A percentile compares a stretch with the other conserved stretches of the same genome.
Evolutionary conservation across 2,113 vertebrate species (phyloP).

Genomic region (Pluvialis apricaria): DNA sequence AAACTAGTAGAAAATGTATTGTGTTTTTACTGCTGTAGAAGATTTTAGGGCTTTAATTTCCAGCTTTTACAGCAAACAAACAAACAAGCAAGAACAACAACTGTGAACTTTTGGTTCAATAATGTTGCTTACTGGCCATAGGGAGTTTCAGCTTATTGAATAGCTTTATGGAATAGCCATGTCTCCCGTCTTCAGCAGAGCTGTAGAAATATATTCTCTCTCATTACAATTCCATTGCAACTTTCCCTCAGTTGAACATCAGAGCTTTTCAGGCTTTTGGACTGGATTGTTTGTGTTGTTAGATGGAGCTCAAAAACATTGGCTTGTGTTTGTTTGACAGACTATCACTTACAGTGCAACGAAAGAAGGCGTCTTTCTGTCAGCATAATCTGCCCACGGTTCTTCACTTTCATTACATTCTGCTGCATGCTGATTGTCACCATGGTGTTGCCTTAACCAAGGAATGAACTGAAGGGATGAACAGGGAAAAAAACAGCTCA

Average conservation of each 20-base stretch:
- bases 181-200: background rate
- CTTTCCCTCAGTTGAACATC: background rate
- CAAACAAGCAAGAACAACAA: background rate
- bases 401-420: conserved; percentile 52
- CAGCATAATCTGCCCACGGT: conserved; percentile 8
- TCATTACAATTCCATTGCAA: background rate
- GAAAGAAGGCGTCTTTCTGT: background rate
- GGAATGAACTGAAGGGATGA: conserved; percentile 4
- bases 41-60: background rate
- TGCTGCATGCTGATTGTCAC: conserved; percentile 42
- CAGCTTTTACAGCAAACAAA: background rate
- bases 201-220: background rate
- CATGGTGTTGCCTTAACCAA: conserved; percentile 34
- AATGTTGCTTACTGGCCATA: background rate
- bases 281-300: background rate
- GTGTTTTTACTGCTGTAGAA: background rate
- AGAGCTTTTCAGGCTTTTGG: conserved; percentile 8
- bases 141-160: background rate
- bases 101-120: background rate
- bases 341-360: background rate
- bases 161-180: background rate
- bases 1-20: background rate
- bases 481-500: background rate
- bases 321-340: background rate
- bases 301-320: background rate